Conservation (phyloP, 2,797 vertebrate species). For the Rhinichthys osculus region DNA sequence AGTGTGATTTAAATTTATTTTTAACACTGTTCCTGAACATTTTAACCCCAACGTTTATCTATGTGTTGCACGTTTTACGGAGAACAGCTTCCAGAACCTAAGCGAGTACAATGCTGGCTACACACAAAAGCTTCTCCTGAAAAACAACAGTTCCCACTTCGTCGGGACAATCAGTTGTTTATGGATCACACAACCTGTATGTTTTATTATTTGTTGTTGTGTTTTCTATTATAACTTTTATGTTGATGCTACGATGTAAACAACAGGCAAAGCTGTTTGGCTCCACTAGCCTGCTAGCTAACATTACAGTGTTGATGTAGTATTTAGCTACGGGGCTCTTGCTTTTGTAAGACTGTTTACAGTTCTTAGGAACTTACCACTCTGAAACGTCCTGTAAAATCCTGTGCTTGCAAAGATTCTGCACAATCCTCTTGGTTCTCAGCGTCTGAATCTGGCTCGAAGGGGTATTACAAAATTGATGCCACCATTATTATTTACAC, state of each 20-base stretch:
- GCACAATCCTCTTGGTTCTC: background rate
- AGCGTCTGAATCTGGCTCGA: background rate
- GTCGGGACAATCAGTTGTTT: background rate
- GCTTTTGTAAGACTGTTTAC: no score
- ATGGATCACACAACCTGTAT: no score
- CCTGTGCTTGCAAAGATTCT: background rate
- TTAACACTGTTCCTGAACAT: no score
- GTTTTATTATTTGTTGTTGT: no score
- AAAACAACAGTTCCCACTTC: background rate
- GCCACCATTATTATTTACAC: background rate
- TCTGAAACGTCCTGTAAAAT: background rate
- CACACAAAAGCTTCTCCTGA: background rate
- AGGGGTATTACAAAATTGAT: background rate
- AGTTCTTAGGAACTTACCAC: no score
- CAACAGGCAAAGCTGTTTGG: background rate
- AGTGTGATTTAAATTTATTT: no score
- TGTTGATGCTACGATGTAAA: no score
- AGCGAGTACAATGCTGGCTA: background rate
- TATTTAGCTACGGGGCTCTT: background rate
- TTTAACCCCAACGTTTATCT: background rate
- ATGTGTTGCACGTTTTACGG: background rate
- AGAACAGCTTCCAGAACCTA: background rate
- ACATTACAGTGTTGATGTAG: background rate
- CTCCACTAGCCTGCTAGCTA: background rate
- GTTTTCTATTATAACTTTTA: no score